These are phyloP conservation scores for Tricholaema leucomelas DNA, from an alignment of 2,113 vertebrate genomes.

Conservation along the genomic window DNA sequence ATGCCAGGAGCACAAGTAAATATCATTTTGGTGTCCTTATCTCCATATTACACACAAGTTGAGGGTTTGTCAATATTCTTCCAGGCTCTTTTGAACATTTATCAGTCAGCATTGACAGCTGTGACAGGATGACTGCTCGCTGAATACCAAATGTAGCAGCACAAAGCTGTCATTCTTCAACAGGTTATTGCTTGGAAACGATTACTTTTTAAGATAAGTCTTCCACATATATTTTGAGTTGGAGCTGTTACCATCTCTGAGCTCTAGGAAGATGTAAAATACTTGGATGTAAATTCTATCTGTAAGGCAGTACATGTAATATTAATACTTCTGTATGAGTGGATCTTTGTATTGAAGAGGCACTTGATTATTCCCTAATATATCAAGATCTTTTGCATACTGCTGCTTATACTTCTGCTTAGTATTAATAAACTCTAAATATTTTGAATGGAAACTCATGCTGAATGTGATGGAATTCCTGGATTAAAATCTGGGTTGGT, in stretches of 20 bases:
- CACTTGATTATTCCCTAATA: constrained; percentile 42
- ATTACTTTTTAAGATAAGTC: constrained; percentile 76
- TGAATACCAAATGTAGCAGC: constrained; percentile 66
- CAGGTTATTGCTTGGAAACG: constrained; percentile 74
- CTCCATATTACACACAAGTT: constrained; percentile 70
- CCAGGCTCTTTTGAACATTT: constrained; percentile 72
- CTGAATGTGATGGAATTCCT: background rate
- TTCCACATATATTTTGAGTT: constrained; percentile 57
- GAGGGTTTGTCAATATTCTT: constrained; percentile 77
- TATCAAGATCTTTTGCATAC: background rate
- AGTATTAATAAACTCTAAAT: constrained; percentile 23
- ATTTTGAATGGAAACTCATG: constrained; percentile 6
- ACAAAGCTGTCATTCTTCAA: constrained; percentile 70
- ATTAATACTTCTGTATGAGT: constrained; percentile 55
- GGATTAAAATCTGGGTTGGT: background rate
- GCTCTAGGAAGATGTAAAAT: constrained; percentile 50
- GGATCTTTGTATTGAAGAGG: constrained; percentile 46
- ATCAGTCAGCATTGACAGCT: constrained; percentile 72
- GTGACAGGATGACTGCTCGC: constrained; percentile 63
- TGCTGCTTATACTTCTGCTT: constrained; percentile 9
- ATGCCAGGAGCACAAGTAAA: constrained; percentile 55
- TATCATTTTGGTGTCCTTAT: constrained; percentile 76
- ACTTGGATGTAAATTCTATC: constrained; percentile 69
- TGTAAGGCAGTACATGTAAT: constrained; percentile 47
- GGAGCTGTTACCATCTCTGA: constrained; percentile 41